A percentile compares a stretch with the other conserved stretches of the same genome.
Evolutionary conservation across 2,888 invertebrate genomes (phyloP).

Genomic region (Lathronympha strigana): DNA sequence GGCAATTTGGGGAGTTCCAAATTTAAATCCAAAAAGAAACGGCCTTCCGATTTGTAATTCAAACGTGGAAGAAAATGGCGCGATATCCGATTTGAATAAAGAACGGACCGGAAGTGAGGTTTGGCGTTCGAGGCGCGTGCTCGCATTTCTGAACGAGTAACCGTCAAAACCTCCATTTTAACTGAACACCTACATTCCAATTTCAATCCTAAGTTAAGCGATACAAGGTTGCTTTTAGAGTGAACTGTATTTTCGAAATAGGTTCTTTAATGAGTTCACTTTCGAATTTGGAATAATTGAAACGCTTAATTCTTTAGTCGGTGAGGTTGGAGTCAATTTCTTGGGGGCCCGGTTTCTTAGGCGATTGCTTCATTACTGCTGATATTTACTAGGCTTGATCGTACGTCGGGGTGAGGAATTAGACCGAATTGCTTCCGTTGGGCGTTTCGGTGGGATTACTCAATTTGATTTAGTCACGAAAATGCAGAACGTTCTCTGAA

Average conservation of each 20-base stretch:
- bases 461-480: conserved; percentile 8
- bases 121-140: conserved; percentile 42
- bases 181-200: neutral
- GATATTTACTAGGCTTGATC: conserved; percentile 40
- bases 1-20: conserved; percentile 73
- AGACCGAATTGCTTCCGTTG: conserved; percentile 30
- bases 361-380: conserved; percentile 36
- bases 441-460: conserved; percentile 24
- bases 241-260: neutral
- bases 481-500: no score
- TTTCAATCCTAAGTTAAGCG: neutral
- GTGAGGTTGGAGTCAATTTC: conserved; percentile 47
- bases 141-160: conserved; percentile 30
- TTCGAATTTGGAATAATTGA: conserved; percentile 50
- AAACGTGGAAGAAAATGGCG: conserved; percentile 76
- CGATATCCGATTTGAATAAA: conserved; percentile 75
- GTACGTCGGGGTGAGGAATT: conserved; percentile 33
- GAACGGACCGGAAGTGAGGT: conserved; percentile 51
- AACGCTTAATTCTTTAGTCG: conserved; percentile 50
- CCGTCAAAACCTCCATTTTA: conserved; percentile 14
- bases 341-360: conserved; percentile 40
- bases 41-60: conserved; percentile 80
- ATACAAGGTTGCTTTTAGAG: neutral
- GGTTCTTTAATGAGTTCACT: neutral
- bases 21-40: conserved; percentile 77